phyloP scores from a whole-genome alignment of 2,888 invertebrate species.

The Horisme vitalbata region DNA sequence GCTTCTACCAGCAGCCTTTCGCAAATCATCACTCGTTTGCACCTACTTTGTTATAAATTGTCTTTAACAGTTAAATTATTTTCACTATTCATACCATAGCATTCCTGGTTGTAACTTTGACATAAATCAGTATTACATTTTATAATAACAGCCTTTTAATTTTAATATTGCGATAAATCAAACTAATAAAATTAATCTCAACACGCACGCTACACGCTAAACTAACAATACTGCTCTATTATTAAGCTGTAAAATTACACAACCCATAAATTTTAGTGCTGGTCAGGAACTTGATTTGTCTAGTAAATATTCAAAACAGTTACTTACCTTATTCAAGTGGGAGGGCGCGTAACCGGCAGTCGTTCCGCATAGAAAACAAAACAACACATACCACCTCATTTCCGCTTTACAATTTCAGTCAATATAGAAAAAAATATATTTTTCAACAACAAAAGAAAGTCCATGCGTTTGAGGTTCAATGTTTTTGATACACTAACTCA shows the following conservation, averaged over 20 bases:
- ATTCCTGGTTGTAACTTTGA: no score
- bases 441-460: constrained; percentile 42
- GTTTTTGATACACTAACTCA: constrained; percentile 75
- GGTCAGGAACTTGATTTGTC: constrained; percentile 25
- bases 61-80: no score
- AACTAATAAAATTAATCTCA: neutral
- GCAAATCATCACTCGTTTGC: no score
- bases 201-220: neutral
- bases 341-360: constrained; percentile 40
- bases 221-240: constrained; percentile 7
- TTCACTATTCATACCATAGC: no score
- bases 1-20: no score
- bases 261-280: constrained; percentile 16
- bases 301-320: constrained; percentile 37
- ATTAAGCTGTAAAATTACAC: constrained; percentile 15
- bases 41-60: no score
- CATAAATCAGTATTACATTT: no score
- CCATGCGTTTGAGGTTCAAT: constrained; percentile 58
- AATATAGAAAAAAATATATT: neutral
- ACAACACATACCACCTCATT: constrained; percentile 54
- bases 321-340: constrained; percentile 52
- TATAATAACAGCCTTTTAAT: no score
- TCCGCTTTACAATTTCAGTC: constrained; percentile 6
- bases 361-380: constrained; percentile 50
- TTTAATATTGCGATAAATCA: constrained; percentile 3